Base-by-base conservation (phyloP, 2,797 vertebrate species). In the Chromobotia macracanthus region DNA sequence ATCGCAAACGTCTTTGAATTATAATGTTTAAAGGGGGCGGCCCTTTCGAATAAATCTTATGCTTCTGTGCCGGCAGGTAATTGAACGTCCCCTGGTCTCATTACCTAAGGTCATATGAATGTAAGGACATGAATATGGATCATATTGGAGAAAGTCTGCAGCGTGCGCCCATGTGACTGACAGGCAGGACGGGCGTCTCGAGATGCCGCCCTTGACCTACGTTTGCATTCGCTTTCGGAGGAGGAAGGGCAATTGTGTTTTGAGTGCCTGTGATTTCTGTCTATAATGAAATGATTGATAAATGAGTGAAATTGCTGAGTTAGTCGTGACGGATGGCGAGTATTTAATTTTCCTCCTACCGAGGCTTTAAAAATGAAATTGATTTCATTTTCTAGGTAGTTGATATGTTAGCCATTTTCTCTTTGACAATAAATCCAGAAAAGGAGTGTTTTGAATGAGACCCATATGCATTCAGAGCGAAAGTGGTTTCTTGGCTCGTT, bases 161-260 rank as follows among this genome's bases (percentile, higher is more conserved):
- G 61, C n/a, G 3, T 25, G 35, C 31, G 28, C 73, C 65, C 21
- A 38, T 60, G 72, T 86, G 77, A 81, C 78, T 86, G 83, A 75
- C 83, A 80, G 75, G 53, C 56, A 38, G 71, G 71, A 75, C 66
- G 41, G 63, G 60, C 35, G 73, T 70, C 65, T 79, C 48, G 61
- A 75, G 74, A 83, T 68, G 65, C 16, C 46, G 63, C 35, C 63
- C 64, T 67, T 82, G 74, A 82, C 82, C 74, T 48, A 60, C 18
- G 76, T 80, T 82, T 75, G 78, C 18, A 72, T 83, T 81, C 51
- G 82, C 51, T 79, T 89, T 89, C 88, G 89, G 82, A 87, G 25
- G 73, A 66, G 63, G 18, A 48, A 16, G 74, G 19, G n/a, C 61
- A 74, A 46, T 61, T 69, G 13, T 58, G 28, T 70, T 66, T 60